A percentile compares a stretch with the other conserved stretches of the same genome.
Conservation (phyloP, 2,888 invertebrate genomes). For the Orchestes rusci region DNA sequence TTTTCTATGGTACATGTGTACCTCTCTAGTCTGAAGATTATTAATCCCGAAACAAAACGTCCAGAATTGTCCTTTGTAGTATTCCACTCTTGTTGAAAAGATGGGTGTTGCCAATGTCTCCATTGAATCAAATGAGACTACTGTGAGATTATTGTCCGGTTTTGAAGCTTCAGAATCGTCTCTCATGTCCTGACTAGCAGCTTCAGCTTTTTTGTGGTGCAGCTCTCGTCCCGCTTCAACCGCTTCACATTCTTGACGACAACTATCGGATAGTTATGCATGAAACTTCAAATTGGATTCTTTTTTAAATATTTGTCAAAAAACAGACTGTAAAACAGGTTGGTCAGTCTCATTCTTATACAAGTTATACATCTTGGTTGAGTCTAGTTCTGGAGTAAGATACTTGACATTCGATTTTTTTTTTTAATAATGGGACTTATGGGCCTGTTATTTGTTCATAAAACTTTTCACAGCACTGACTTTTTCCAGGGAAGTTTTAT, state of each 20-base stretch:
- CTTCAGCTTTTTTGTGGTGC: slow-evolving; percentile 7
- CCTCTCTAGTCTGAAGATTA: slow-evolving; percentile 5
- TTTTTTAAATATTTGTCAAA: slow-evolving; percentile 10
- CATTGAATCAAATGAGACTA: slow-evolving; percentile 12
- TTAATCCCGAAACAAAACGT: slow-evolving; percentile 10
- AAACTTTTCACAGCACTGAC: slow-evolving; percentile 9
- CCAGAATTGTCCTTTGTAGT: slow-evolving; percentile 10
- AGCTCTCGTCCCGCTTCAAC: slow-evolving; percentile 7
- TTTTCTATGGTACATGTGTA: too few species aligned
- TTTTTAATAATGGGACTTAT: slow-evolving; percentile 14
- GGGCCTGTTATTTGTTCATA: slow-evolving; percentile 5
- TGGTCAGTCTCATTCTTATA: slow-evolving; percentile 11
- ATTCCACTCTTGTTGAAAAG: slow-evolving; percentile 7
- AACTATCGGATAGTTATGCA: slow-evolving; percentile 8
- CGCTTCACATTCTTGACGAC: slow-evolving; percentile 5
- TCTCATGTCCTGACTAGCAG: slow-evolving; percentile 10
- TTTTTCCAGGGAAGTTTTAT: slow-evolving; percentile 7
- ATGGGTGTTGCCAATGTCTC: slow-evolving; percentile 7
- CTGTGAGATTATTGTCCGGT: slow-evolving; percentile 4
- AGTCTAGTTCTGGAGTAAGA: slow-evolving; percentile 10
- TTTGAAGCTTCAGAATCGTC: slow-evolving; percentile 6
- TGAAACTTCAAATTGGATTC: slow-evolving; percentile 8
- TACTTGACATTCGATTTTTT: slow-evolving; percentile 10
- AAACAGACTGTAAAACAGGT: slow-evolving; percentile 9
- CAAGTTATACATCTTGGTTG: slow-evolving; percentile 13